phyloP scores from a whole-genome alignment of 2,113 vertebrate genomes.

The Cromileptes altivelis region DNA sequence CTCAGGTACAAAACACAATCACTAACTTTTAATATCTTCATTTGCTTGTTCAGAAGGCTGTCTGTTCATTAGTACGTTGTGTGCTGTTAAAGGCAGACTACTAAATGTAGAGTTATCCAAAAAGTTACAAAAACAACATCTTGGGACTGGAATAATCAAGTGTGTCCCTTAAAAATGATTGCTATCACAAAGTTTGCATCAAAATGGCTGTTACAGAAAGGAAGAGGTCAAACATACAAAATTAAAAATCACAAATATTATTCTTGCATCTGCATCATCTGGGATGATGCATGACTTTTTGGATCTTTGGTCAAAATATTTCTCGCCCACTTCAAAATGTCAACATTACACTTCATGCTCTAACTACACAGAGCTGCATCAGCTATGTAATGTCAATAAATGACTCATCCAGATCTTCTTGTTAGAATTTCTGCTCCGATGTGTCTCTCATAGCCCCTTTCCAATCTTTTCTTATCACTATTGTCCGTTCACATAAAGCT shows the following conservation, averaged over 20 bases:
- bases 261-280: background rate
- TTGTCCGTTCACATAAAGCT: background rate
- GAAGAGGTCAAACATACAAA: slow-evolving; percentile 28
- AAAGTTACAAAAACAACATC: background rate
- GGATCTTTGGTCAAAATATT: background rate
- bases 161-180: background rate
- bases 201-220: slow-evolving; percentile 30
- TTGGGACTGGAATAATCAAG: background rate
- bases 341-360: background rate
- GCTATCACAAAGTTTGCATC: background rate
- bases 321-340: background rate
- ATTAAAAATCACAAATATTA: background rate
- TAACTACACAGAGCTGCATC: background rate
- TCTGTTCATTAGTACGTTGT: slow-evolving; percentile 7
- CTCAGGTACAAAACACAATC: slow-evolving; percentile 34
- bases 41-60: slow-evolving; percentile 1
- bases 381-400: slow-evolving; percentile 8
- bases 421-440: background rate
- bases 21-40: slow-evolving; percentile 28
- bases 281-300: background rate
- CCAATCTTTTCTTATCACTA: background rate
- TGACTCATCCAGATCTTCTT: background rate
- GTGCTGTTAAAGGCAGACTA: slow-evolving; percentile 9
- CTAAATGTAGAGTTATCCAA: background rate
- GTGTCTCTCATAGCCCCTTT: background rate